A percentile compares a stretch with the other conserved stretches of the same genome.
Conservation (phyloP, 2,797 vertebrate species). For the Poecilia velifera region DNA sequence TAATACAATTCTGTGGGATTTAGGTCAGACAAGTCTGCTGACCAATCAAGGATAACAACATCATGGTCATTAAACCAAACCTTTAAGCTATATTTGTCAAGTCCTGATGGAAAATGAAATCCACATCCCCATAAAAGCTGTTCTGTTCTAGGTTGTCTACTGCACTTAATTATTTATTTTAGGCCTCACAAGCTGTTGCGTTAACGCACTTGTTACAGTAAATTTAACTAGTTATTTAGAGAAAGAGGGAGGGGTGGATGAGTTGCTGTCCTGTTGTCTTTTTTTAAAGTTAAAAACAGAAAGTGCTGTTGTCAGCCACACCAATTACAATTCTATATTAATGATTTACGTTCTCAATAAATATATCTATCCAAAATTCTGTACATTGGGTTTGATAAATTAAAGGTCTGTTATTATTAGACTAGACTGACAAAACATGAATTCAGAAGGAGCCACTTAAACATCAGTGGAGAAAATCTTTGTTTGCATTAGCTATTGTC, state of each 20-base stretch:
- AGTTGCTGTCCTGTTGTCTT: neutral
- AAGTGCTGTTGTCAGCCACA: neutral
- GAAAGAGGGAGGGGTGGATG: neutral
- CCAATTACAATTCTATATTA: neutral
- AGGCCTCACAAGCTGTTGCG: neutral
- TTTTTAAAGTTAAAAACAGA: neutral
- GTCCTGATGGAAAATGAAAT: no score
- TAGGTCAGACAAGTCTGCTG: no score
- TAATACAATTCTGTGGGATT: no score
- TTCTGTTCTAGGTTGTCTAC: no score
- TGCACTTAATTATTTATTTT: no score
- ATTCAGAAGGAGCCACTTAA: slow-evolving; percentile 50
- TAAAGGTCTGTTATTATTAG: neutral
- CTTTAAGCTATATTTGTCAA: no score
- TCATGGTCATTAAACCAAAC: no score
- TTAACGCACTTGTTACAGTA: neutral
- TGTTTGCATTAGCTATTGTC: slow-evolving; percentile 64
- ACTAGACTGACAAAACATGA: slow-evolving; percentile 8
- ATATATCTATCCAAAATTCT: neutral
- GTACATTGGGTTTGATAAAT: neutral
- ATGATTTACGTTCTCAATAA: neutral
- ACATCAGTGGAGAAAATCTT: slow-evolving; percentile 35
- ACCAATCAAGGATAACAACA: no score
- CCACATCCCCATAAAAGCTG: no score
- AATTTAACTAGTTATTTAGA: neutral